Evolutionary conservation across 2,888 invertebrate species (phyloP).

Genomic region (Oligia latruncula): DNA sequence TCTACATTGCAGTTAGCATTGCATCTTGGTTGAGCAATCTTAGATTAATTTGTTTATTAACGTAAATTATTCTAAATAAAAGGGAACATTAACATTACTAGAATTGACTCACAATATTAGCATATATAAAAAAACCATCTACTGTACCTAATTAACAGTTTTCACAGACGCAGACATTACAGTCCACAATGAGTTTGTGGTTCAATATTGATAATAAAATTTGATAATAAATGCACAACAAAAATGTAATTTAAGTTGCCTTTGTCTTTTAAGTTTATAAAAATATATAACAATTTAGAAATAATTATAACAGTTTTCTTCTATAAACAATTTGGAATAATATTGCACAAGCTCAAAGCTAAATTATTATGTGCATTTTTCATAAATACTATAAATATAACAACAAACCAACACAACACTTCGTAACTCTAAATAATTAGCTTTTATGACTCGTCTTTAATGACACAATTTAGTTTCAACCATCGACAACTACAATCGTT

Average conservation of each 20-base stretch:
- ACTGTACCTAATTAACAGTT: constrained; percentile 73
- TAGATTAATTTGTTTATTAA: constrained; percentile 87
- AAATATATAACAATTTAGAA: constrained; percentile 90
- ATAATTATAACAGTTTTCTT: constrained; percentile 86
- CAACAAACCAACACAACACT: constrained; percentile 88
- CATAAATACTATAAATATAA: constrained; percentile 85
- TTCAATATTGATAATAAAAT: constrained; percentile 84
- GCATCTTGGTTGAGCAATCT: constrained; percentile 89
- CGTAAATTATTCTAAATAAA: constrained; percentile 88
- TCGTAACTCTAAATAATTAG: constrained; percentile 76
- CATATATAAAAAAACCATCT: constrained; percentile 83
- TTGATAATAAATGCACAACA: constrained; percentile 90
- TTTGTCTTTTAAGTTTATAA: constrained; percentile 89
- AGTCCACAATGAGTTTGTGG: constrained; percentile 88
- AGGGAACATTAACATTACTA: constrained; percentile 88
- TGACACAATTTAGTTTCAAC: constrained; percentile 73
- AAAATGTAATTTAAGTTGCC: constrained; percentile 89
- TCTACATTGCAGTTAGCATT: constrained; percentile 88
- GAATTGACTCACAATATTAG: constrained; percentile 90
- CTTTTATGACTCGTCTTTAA: constrained; percentile 79
- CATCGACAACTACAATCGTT: constrained; percentile 67
- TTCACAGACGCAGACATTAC: constrained; percentile 85
- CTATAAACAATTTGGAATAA: constrained; percentile 89
- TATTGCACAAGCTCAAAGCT: constrained; percentile 89
- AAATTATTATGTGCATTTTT: constrained; percentile 85